These are phyloP conservation scores for Antigone vipio DNA, from an alignment of 2,113 vertebrate genomes.

Conservation along the genomic window DNA sequence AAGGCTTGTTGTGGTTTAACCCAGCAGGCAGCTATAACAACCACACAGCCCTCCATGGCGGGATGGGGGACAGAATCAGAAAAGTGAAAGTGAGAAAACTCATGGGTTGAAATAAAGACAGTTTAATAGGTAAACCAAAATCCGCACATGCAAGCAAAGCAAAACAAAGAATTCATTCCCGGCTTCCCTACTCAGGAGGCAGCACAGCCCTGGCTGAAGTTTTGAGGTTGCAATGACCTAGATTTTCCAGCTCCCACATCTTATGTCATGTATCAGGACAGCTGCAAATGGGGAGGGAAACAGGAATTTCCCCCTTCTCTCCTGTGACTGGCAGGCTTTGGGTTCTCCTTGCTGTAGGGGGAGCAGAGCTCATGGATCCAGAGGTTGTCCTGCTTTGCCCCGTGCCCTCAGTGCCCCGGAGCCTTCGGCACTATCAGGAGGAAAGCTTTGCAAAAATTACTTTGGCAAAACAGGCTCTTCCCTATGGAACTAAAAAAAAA, in stretches of 20 bases:
- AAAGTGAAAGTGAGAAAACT: too few relatives aligned
- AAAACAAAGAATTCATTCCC: too few relatives aligned
- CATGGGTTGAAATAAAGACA: too few relatives aligned
- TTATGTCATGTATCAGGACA: neutral
- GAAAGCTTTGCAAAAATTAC: neutral
- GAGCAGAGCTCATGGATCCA: neutral
- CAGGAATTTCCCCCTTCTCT: neutral
- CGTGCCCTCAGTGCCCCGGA: neutral
- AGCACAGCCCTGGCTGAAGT: neutral
- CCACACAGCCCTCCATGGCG: too few relatives aligned
- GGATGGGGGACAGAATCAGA: too few relatives aligned
- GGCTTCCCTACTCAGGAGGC: neutral
- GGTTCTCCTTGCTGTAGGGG: neutral
- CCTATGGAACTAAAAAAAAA: too few relatives aligned
- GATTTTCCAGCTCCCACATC: neutral
- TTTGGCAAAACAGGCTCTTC: neutral
- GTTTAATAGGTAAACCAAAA: too few relatives aligned
- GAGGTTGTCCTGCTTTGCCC: neutral
- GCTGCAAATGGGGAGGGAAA: neutral
- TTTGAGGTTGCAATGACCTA: neutral
- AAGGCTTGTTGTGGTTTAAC: neutral
- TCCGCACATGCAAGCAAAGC: too few relatives aligned
- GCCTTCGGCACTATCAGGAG: rapidly evolving
- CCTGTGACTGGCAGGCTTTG: neutral
- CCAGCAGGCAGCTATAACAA: too few relatives aligned